Conservation (phyloP, 2,797 vertebrate genomes). For the Pantherophis vulpinus region DNA sequence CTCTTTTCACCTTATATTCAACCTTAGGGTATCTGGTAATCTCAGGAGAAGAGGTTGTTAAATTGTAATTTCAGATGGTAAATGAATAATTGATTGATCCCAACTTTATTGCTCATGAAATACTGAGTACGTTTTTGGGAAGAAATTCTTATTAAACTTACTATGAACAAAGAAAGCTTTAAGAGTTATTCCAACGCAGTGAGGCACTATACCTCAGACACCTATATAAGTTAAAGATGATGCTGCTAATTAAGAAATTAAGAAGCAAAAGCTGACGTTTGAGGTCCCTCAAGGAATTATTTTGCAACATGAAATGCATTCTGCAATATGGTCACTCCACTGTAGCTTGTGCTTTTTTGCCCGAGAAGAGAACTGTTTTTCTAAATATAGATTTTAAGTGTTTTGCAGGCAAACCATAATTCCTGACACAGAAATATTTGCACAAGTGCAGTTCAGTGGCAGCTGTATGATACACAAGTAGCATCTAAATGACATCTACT, state of each 20-base stretch:
- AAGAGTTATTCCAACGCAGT: slow-evolving; percentile 54
- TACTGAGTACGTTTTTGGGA: background rate
- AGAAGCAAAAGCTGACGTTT: slow-evolving; percentile 47
- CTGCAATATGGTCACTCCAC: slow-evolving; percentile 57
- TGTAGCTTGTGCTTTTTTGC: slow-evolving; percentile 44
- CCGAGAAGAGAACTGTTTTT: slow-evolving; percentile 46
- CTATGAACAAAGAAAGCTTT: slow-evolving; percentile 24
- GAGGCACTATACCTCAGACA: slow-evolving; percentile 52
- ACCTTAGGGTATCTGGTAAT: slow-evolving; percentile 11
- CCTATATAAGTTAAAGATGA: slow-evolving; percentile 49
- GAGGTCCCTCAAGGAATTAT: slow-evolving; percentile 48
- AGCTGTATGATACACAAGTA: slow-evolving; percentile 61
- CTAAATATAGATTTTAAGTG: slow-evolving; percentile 55
- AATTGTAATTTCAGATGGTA: slow-evolving; percentile 37
- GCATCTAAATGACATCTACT: slow-evolving; percentile 61
- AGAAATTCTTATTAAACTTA: slow-evolving; percentile 43
- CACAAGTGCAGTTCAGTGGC: slow-evolving; percentile 60
- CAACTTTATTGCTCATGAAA: slow-evolving; percentile 36
- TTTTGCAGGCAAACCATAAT: slow-evolving; percentile 54
- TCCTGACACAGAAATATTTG: slow-evolving; percentile 64
- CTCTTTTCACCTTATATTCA: slow-evolving; percentile 22
- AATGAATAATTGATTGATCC: slow-evolving; percentile 38
- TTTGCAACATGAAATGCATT: slow-evolving; percentile 55
- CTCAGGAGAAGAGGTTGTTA: slow-evolving; percentile 22
- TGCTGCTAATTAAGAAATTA: slow-evolving; percentile 65